Percentiles rank a stretch among this genome's conserved stretches.
These are phyloP conservation scores for Sterna hirundo DNA, from an alignment of 2,113 vertebrate genomes.

Conservation along the genomic window DNA sequence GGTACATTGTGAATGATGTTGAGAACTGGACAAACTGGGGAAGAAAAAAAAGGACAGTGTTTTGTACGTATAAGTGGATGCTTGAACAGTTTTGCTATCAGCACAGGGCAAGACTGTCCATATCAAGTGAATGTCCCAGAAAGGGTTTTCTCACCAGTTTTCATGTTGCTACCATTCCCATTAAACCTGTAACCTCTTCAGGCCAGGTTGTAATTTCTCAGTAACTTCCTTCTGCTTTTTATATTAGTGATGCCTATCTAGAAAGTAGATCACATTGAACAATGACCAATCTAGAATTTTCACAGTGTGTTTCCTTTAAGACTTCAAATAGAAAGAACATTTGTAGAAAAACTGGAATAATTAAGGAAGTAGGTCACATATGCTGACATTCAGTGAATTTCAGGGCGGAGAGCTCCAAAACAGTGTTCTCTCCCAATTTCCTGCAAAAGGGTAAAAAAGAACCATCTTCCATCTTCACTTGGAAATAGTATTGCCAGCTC, in stretches of 20 bases:
- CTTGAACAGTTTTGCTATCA: not conserved
- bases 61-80: not conserved
- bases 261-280: not conserved
- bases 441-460: not conserved
- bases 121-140: not conserved
- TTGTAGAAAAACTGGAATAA: not conserved
- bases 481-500: not conserved
- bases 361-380: not conserved
- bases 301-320: not conserved
- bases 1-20: not conserved
- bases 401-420: not conserved
- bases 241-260: not conserved
- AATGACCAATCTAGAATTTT: not conserved
- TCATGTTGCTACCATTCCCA: not conserved
- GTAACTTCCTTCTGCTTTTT: not conserved
- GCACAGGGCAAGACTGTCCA: not conserved
- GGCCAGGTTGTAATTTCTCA: not conserved
- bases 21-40: not conserved
- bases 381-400: not conserved
- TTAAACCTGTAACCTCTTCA: not conserved
- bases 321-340: not conserved
- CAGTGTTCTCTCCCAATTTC: not conserved
- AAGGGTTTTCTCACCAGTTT: not conserved
- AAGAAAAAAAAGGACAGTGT: accelerated
- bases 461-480: not conserved